These are phyloP conservation scores for Aporophyla nigra DNA, from an alignment of 2,888 invertebrate genomes.

Conservation along the genomic window DNA sequence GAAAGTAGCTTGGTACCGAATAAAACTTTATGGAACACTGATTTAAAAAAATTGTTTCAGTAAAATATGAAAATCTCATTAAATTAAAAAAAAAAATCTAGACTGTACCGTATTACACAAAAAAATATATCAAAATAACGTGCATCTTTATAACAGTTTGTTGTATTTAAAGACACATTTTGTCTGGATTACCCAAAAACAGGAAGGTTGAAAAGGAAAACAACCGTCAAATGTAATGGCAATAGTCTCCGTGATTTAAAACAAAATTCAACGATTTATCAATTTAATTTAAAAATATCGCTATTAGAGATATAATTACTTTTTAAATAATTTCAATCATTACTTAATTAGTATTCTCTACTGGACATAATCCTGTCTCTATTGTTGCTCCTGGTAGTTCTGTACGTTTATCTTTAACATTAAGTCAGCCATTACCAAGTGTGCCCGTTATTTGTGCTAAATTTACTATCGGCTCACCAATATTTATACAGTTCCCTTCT, in stretches of 20 bases:
- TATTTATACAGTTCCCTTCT: constrained; percentile 87
- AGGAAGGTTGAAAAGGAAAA: neutral
- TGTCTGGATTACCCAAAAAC: neutral
- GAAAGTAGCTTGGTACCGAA: no score
- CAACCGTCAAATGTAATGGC: neutral
- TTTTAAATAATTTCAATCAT: constrained; percentile 2
- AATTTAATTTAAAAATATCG: neutral
- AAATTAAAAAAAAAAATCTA: neutral
- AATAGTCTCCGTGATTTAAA: neutral
- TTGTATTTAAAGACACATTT: neutral
- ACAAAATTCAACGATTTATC: neutral
- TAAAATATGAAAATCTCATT: neutral
- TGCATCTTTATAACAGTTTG: neutral
- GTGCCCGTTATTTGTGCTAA: constrained; percentile 71
- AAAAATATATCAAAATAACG: neutral
- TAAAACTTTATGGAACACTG: neutral
- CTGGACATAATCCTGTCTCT: neutral
- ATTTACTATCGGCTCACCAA: constrained; percentile 77
- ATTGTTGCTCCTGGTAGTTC: neutral
- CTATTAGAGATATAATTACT: no score
- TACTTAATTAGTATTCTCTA: neutral
- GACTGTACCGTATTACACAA: neutral
- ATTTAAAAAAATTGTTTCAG: neutral
- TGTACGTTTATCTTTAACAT: constrained; percentile 33
- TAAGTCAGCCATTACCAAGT: constrained; percentile 51